Evolutionary conservation across 2,888 invertebrate genomes (phyloP).

Genomic region (Cryptosula pallasiana): DNA sequence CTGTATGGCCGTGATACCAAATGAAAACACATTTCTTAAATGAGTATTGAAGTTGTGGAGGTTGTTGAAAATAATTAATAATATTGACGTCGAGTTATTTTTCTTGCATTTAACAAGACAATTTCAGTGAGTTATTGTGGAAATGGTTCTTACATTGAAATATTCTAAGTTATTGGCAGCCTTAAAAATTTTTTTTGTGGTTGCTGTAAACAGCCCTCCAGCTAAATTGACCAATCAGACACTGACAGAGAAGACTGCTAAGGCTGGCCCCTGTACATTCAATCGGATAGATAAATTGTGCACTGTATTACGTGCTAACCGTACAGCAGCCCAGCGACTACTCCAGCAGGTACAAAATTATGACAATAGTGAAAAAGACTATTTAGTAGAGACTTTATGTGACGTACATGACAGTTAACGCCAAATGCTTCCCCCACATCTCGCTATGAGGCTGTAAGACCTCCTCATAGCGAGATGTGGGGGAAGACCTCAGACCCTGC

Average conservation of each 20-base stretch:
- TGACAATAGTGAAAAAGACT: constrained; percentile 14
- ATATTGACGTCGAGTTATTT: too few relatives aligned
- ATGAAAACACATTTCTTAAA: too few relatives aligned
- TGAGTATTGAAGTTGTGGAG: too few relatives aligned
- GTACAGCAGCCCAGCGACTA: neutral
- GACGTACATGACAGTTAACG: constrained; percentile 2
- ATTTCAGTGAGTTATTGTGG: too few relatives aligned
- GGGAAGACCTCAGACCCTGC: neutral
- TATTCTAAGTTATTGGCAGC: too few relatives aligned
- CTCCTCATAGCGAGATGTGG: too few relatives aligned
- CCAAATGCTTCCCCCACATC: constrained; percentile 17
- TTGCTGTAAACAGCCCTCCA: neutral
- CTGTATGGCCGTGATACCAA: too few relatives aligned
- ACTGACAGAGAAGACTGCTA: too few relatives aligned
- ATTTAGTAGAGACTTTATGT: constrained; percentile 11
- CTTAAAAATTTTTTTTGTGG: neutral
- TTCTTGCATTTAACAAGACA: too few relatives aligned
- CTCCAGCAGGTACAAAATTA: neutral
- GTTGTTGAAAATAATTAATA: too few relatives aligned
- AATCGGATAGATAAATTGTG: constrained; percentile 8
- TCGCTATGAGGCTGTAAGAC: constrained; percentile 2
- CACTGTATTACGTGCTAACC: neutral
- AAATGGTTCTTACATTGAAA: too few relatives aligned
- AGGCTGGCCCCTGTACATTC: neutral
- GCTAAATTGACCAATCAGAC: neutral